Percentiles rank a stretch among this genome's conserved stretches.
Conservation (phyloP, 2,113 vertebrate genomes). For the Zapus hudsonius region DNA sequence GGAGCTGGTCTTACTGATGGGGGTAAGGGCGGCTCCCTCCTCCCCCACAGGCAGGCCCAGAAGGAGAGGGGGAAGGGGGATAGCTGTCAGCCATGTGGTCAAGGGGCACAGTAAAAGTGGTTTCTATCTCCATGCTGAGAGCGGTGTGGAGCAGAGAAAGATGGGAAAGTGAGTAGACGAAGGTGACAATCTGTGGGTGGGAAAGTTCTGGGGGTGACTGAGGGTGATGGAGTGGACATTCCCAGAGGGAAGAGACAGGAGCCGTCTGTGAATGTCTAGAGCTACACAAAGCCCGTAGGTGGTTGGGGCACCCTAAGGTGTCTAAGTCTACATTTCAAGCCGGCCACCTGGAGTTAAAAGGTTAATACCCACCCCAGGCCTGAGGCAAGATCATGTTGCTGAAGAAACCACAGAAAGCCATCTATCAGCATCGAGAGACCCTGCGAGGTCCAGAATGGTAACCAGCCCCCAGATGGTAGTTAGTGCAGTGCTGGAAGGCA, state of each 20-base stretch:
- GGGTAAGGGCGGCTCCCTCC: no score
- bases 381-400: no score
- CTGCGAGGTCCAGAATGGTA: no score
- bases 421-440: no score
- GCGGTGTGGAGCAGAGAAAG: background rate
- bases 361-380: no score
- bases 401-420: no score
- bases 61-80: background rate
- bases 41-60: no score
- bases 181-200: fast-evolving
- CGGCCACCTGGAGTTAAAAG: background rate
- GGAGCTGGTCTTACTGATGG: fast-evolving
- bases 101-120: background rate
- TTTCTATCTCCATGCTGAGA: background rate
- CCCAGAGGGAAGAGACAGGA: background rate
- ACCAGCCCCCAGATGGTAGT: no score
- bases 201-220: background rate
- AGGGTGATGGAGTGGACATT: no score
- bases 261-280: background rate
- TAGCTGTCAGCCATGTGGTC: background rate
- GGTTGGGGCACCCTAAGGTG: background rate
- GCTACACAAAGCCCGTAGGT: background rate
- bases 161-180: no score
- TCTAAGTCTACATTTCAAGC: background rate
- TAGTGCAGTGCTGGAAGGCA: no score